A percentile compares a stretch with the other conserved stretches of the same genome.
Conservation (phyloP, 2,888 invertebrate species). For the Troilus luridus region DNA sequence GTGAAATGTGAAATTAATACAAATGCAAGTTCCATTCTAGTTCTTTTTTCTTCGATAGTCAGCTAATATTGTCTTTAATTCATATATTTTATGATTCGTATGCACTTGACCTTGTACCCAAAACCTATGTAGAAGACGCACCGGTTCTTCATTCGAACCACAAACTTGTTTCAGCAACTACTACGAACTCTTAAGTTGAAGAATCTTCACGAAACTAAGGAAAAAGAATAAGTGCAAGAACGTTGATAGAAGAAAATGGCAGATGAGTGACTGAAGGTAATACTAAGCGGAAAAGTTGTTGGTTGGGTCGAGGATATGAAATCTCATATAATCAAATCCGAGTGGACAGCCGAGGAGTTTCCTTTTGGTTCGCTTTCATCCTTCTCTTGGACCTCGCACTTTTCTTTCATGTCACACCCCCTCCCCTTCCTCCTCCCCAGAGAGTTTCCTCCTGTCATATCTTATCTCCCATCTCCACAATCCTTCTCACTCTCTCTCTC, state of each 20-base stretch:
- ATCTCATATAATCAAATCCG: slow-evolving; percentile 61
- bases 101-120: too few species aligned
- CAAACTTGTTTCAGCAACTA: neutral
- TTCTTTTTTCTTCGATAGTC: too few species aligned
- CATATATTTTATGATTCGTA: too few species aligned
- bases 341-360: slow-evolving; percentile 61
- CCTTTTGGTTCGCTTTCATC: slow-evolving; percentile 61
- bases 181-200: neutral
- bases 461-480: slow-evolving; percentile 56
- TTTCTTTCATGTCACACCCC: slow-evolving; percentile 28
- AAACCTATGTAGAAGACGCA: too few species aligned
- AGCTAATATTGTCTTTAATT: too few species aligned
- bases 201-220: neutral
- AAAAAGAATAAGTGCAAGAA: neutral
- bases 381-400: slow-evolving; percentile 46
- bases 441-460: neutral
- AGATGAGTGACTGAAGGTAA: slow-evolving; percentile 44
- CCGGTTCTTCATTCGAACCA: neutral
- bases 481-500: neutral
- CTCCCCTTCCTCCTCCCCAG: neutral
- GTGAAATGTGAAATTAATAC: too few species aligned
- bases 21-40: too few species aligned
- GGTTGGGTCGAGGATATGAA: slow-evolving; percentile 27
- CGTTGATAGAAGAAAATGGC: slow-evolving; percentile 23
- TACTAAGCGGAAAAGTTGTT: slow-evolving; percentile 47